A percentile compares a stretch with the other conserved stretches of the same genome.
Conservation (phyloP, 2,888 invertebrate species). For the Sipha maydis region DNA sequence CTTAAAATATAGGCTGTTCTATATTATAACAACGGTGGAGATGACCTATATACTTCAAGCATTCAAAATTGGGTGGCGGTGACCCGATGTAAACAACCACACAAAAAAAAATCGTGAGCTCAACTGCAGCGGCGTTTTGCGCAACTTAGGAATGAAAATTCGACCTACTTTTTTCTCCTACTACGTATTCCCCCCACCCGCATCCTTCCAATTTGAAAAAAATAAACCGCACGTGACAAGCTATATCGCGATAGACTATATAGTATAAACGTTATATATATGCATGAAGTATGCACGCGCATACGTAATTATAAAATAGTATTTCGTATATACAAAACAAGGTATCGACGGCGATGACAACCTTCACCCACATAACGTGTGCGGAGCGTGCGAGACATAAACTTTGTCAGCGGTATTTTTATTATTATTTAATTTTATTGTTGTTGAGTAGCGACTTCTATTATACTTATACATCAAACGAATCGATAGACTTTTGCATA, state of each 20-base stretch:
- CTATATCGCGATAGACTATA: not conserved
- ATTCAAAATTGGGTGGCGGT: constrained; percentile 16
- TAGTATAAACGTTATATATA: not conserved
- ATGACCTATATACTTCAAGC: constrained; percentile 32
- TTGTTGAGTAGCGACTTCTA: not conserved
- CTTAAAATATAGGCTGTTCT: constrained; percentile 26
- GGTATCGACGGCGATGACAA: not conserved
- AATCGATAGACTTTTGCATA: no score
- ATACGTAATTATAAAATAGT: not conserved
- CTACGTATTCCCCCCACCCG: not conserved
- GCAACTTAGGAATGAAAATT: constrained; percentile 22
- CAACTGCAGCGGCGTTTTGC: not conserved
- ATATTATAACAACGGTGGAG: not conserved
- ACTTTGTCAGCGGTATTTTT: not conserved
- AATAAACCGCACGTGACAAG: not conserved
- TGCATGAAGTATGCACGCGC: not conserved
- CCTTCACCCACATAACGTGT: constrained; percentile 52
- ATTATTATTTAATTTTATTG: not conserved
- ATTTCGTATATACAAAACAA: not conserved
- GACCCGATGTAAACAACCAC: constrained; percentile 24
- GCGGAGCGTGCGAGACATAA: not conserved
- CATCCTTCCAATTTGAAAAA: not conserved
- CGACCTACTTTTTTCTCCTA: constrained; percentile 11
- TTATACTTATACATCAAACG: no score
- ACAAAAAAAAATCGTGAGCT: not conserved